These are phyloP conservation scores for Polydrusus cervinus DNA, from an alignment of 2,888 invertebrate species.

Conservation along the genomic window DNA sequence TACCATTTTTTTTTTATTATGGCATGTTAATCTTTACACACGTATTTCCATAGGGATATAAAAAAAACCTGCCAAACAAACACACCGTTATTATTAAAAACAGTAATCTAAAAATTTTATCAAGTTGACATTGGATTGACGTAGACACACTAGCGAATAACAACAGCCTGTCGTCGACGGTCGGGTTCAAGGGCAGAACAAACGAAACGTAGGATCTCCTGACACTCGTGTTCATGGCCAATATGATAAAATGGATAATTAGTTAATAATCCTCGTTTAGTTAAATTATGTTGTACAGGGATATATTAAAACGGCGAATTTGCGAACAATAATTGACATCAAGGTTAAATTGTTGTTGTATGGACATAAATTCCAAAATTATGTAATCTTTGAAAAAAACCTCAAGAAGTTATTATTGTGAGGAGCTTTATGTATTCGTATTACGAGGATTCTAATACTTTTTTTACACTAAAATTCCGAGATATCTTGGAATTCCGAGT, in stretches of 20 bases:
- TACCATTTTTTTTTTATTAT: not conserved
- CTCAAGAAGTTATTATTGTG: no score
- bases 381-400: no score
- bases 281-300: slow-evolving; percentile 49
- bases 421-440: no score
- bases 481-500: no score
- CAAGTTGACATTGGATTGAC: slow-evolving; percentile 47
- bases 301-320: slow-evolving; percentile 13
- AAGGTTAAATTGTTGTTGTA: not conserved
- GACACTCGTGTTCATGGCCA: slow-evolving; percentile 68
- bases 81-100: slow-evolving; percentile 28
- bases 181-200: slow-evolving; percentile 60
- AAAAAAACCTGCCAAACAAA: slow-evolving; percentile 15
- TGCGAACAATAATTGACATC: slow-evolving; percentile 3
- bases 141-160: slow-evolving; percentile 35
- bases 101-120: slow-evolving; percentile 31
- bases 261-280: slow-evolving; percentile 63
- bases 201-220: slow-evolving; percentile 57
- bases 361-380: no score
- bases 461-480: no score
- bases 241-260: slow-evolving; percentile 68
- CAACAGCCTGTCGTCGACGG: slow-evolving; percentile 45
- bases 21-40: not conserved
- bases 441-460: no score
- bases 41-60: not conserved